Evolutionary conservation across 2,888 invertebrate genomes (phyloP), one percentile per base, ranked within the genome.

Genomic region (Drosophila nr. fundita): DNA sequence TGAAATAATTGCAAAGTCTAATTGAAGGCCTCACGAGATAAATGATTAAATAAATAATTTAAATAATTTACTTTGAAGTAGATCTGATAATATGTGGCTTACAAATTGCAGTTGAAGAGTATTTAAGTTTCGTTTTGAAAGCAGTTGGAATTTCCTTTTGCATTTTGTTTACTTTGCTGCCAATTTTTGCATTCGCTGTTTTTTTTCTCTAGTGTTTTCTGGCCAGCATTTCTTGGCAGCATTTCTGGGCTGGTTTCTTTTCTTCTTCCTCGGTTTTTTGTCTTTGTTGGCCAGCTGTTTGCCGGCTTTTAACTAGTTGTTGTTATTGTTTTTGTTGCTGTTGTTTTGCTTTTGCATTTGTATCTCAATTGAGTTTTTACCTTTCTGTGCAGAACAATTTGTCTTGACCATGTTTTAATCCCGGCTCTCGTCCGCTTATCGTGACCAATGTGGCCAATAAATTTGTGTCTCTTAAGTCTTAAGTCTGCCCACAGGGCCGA

Each of bases 161-260:
- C 61, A 59, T 64, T 79, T 80, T 62, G 68, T 68, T 78, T 71
- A 76, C 68, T 80, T 60, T 53, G 63, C 59, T 68, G 72, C 55
- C 80, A 76, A 76, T 68, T 70, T 73, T 74, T 54, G 71, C 77
- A 73, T 65, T 71, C 48, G 42, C 29, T 24, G 29, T 57, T 45
- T 55, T 57, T 21, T n/a, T n/a, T 34, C 30, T 15, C 38, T 66
- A 59, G 57, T 83, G 83, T 87, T 90, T 88, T 59, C 8, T 63
- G 67, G 82, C 78, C 78, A 82, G 73, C 63, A 81, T 89, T 78
- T 81, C 73, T 74, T 87, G 87, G 89, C 90, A 85, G 60, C 76
- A 82, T 83, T 82, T 80, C 61, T 80, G 76, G 76, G 71, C 71
- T 75, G 68, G 60, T 76, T 80, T 76, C 68, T 59, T 71, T 75